Evolutionary conservation across 2,113 vertebrate species (phyloP), one percentile per base, ranked within the genome.

Genomic region (Hucho hucho): DNA sequence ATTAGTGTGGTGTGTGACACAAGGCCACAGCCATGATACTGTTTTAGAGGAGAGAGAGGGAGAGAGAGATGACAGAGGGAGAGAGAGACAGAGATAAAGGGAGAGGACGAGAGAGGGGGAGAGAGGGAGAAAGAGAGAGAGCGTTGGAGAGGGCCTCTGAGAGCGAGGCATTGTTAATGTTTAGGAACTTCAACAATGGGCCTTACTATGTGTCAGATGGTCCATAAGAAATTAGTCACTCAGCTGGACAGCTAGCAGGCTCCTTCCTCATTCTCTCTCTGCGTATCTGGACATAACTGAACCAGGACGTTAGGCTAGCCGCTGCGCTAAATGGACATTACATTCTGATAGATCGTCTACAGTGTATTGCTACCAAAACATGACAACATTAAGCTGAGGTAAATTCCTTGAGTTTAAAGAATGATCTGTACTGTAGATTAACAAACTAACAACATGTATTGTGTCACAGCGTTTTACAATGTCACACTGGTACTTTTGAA

Each of bases 101-200:
- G 29, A 46, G 32, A 68, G 32, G n/a, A 2, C 0, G 0, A n/a
- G 66, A 46, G 66, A 67, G 20, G 3, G 29, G 18, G 66, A 46
- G 16, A 67, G 26, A 67, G 29, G 11, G 66, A 46, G 20, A 63
- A 22, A 63, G 20, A 63, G 59, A 63, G 46, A 69, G 73, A 74
- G 66, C 32, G 20, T 43, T 13, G 32, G 66, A 43, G 66, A n/a
- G 29, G 20, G 20, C 65, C 53, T 37, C 74, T 74, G 18, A 64
- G 72, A 70, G 49, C 4, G 71, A 79, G 22, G 12, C 69, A 75
- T 80, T 80, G 75, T 78, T 80, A 24, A 61, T 61, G 43, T 69
- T 26, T 13, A 68, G 76, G 74, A 79, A 77, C 75, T 64, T 76
- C 79, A 76, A 81, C 79, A 81, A 79, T 79, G 75, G 71, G 58